phyloP scores from a whole-genome alignment of 2,888 invertebrate genomes.

The Zeuzera pyrina region DNA sequence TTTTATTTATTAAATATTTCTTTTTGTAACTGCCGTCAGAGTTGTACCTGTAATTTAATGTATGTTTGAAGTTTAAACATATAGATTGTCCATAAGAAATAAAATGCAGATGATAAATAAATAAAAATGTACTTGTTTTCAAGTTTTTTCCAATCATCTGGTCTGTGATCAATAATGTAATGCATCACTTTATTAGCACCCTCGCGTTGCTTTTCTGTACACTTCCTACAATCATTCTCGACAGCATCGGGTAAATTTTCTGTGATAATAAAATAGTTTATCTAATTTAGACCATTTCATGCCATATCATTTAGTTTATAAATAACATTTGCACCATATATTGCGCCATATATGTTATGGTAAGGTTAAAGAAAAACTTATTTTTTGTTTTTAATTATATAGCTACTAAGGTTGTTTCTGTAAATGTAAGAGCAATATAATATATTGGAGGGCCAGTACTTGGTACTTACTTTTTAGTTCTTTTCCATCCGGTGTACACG shows the following conservation, averaged over 20 bases:
- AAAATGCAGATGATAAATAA: not conserved
- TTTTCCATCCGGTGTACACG: slow-evolving; percentile 81
- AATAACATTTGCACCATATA: too few relatives aligned
- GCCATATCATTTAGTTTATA: too few relatives aligned
- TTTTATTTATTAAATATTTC: slow-evolving; percentile 64
- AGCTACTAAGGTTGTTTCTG: too few relatives aligned
- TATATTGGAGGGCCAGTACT: too few relatives aligned
- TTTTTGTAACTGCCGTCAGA: slow-evolving; percentile 75
- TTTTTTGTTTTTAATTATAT: too few relatives aligned
- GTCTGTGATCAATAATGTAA: slow-evolving; percentile 72
- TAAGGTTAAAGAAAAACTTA: too few relatives aligned
- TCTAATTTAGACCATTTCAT: too few relatives aligned
- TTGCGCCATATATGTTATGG: too few relatives aligned
- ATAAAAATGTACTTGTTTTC: slow-evolving; percentile 61
- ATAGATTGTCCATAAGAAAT: not conserved
- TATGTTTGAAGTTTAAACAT: not conserved
- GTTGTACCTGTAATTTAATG: slow-evolving; percentile 52
- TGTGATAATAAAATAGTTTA: slow-evolving; percentile 20
- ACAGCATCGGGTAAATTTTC: slow-evolving; percentile 81
- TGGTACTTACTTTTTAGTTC: slow-evolving; percentile 78
- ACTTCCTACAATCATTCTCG: slow-evolving; percentile 77
- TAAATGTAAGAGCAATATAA: too few relatives aligned
- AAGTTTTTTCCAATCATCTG: slow-evolving; percentile 71
- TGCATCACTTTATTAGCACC: slow-evolving; percentile 78
- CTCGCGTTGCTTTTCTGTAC: slow-evolving; percentile 76